phyloP scores from a whole-genome alignment of 2,113 vertebrate species.

The Apeltes quadracus region DNA sequence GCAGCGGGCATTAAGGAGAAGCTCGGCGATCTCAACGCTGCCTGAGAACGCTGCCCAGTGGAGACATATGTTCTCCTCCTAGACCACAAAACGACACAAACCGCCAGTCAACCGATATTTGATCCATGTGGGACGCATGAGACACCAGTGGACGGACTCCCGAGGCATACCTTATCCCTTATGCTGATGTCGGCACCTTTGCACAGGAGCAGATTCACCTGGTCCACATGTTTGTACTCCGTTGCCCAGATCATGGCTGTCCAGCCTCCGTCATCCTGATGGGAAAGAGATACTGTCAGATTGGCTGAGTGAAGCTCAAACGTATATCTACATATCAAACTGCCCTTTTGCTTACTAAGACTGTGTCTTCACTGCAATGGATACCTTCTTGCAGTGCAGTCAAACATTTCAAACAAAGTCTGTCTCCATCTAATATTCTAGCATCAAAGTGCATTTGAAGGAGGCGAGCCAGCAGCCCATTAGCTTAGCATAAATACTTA shows the following conservation, averaged over 20 bases:
- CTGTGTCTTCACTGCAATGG: not conserved
- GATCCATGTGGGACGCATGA: not conserved
- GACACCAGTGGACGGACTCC: not conserved
- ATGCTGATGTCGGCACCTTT: constrained; percentile 94
- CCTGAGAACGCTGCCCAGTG: constrained; percentile 99
- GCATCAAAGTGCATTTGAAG: not conserved
- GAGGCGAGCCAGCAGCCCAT: too few relatives aligned
- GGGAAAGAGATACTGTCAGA: not conserved
- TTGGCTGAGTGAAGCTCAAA: not conserved
- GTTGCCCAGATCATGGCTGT: constrained; percentile 99
- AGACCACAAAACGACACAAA: not conserved
- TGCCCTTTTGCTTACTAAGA: not conserved
- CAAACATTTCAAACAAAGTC: constrained; percentile 9
- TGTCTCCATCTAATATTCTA: not conserved
- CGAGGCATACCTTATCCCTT: constrained; percentile 88
- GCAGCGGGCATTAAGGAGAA: constrained; percentile 88
- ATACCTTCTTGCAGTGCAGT: constrained; percentile 22
- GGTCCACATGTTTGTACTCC: constrained; percentile 93
- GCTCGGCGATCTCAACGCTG: constrained; percentile 93
- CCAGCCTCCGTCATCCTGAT: constrained; percentile 96
- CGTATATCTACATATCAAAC: not conserved
- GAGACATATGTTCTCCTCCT: constrained; percentile 98
- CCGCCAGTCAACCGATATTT: not conserved
- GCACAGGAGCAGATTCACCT: constrained; percentile 92
- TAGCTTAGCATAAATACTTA: too few relatives aligned